Base-by-base conservation (phyloP, 1,140 invertebrate genomes). In the Teleogryllus occipitalis region DNA sequence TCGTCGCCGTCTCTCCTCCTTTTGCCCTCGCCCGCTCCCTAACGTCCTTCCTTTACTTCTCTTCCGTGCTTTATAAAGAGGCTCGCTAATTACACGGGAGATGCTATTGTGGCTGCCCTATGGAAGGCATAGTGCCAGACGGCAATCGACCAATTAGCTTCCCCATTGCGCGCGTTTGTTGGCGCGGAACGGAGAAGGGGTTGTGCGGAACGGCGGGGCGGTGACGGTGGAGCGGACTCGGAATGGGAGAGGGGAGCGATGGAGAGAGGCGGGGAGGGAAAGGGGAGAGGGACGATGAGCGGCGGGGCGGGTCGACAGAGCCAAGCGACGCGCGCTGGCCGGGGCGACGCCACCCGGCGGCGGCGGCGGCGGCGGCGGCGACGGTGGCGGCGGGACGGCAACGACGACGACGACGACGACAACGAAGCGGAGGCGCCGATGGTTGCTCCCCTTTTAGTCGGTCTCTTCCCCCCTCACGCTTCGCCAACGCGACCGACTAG, bases 121-220 rank as follows among this genome's bases (percentile, higher is more conserved):
- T 65, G 54, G 54, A 65, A 65, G 54, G 54, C 54, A 14, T 65
- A 65, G 54, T 65, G 54, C 54, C 54, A 65, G 54, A 65, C 54
- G 54, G 54, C 54, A 65, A 65, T 65, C 54, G 54, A 65, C 54
- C 54, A 65, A 65, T 65, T 65, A 65, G 54, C 54, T 65, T 65
- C 54, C 54, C 54, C 54, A 65, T 65, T 65, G 54, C 10, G 54
- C 18, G 54, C 54, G 54, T 65, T 65, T 18, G 54, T 65, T 65
- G 54, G 54, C 54, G 18, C 54, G 54, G 54, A 65, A 65, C 54
- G 54, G 54, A 65, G 54, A 65, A 65, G 10, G 54, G 54, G 54
- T 65, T 65, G 54, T 10, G 18, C 54, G 18, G 54, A 65, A 65
- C 10, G 54, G 54, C 54, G 18, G 54, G n/a, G 18, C 18, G 54